Base-by-base conservation (phyloP, 2,113 vertebrate species). In the Podarcis cretensis region DNA sequence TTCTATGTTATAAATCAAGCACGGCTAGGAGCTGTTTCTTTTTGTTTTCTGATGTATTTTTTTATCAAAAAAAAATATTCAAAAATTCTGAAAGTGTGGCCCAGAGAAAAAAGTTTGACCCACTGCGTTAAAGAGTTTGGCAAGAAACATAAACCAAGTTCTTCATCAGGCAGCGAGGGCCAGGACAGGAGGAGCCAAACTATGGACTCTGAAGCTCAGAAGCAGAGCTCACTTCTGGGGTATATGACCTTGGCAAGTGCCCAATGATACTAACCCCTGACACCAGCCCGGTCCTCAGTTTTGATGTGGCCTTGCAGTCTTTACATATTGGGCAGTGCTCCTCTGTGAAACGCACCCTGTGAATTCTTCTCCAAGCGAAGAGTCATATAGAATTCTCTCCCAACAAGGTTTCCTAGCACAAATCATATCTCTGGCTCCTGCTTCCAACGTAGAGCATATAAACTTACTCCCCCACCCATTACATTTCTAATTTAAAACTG, bases 401-500 rank as follows among this genome's bases (percentile, higher is more conserved):
- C 23, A 30, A 14, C 68, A 9, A 69, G 23, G 78, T 69, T 57
- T 68, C 87, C 63, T 40, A 69, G 43, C 37, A 68, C 65, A 77
- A 77, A 78, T 89, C 87, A 78, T 30, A 77, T 78, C 23, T 84
- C 37, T 20, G 20, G 63, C 75, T 32, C 27, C 81, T 84, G 43
- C 87, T 69, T 48, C 73, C 43, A 40, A 77, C 14, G 59, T 54
- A 83, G 23, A 90, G 40, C 59, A 32, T 54, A 54, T 57, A 84
- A 0, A 3, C 20, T 69, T 68, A 18, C 86, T 91, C 81, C 94
- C 84, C 84, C 54, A 74, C 88, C 88, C 74, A 83, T 87, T 83
- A 90, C 74, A 65, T 78, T 89, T 69, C 87, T 92, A 91, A 94
- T 92, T 89, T 88, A 94, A 91, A 43, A 87, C 37, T 63, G 81